phyloP scores from a whole-genome alignment of 2,888 invertebrate genomes.

The Hydrotaea diabolus region DNA sequence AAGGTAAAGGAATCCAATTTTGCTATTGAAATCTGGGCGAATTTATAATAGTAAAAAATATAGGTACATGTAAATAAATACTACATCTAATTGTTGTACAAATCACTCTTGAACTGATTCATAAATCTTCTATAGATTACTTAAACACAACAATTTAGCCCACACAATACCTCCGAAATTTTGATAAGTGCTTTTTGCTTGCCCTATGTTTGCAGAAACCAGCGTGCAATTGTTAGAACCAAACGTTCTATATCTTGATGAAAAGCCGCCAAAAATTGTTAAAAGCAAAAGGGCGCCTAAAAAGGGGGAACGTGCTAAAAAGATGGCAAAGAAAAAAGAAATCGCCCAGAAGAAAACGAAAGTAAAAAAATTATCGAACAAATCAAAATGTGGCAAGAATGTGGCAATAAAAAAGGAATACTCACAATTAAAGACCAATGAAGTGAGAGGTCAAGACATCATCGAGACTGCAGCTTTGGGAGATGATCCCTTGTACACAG shows the following conservation, averaged over 20 bases:
- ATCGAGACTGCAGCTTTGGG: background rate
- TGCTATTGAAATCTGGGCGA: no score
- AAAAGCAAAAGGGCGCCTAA: background rate
- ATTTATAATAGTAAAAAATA: no score
- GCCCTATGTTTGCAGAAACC: conserved; percentile 43
- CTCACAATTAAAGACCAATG: background rate
- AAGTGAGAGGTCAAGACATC: background rate
- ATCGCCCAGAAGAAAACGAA: background rate
- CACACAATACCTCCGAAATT: conserved; percentile 27
- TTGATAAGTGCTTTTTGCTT: conserved; percentile 47
- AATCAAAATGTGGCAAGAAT: background rate
- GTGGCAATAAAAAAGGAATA: background rate
- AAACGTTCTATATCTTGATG: conserved; percentile 37
- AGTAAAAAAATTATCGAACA: conserved; percentile 12
- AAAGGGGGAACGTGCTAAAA: background rate
- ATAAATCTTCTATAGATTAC: background rate
- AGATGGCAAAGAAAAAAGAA: background rate
- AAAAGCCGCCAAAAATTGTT: conserved; percentile 36
- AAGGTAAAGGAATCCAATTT: no score
- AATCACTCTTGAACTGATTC: background rate
- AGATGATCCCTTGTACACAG: conserved; percentile 23
- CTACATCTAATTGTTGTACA: background rate
- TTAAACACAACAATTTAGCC: background rate
- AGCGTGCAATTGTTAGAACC: conserved; percentile 35
- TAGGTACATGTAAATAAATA: background rate